These are phyloP conservation scores for Harpegnathos saltator DNA, from an alignment of 1,140 invertebrate genomes.

Conservation along the genomic window DNA sequence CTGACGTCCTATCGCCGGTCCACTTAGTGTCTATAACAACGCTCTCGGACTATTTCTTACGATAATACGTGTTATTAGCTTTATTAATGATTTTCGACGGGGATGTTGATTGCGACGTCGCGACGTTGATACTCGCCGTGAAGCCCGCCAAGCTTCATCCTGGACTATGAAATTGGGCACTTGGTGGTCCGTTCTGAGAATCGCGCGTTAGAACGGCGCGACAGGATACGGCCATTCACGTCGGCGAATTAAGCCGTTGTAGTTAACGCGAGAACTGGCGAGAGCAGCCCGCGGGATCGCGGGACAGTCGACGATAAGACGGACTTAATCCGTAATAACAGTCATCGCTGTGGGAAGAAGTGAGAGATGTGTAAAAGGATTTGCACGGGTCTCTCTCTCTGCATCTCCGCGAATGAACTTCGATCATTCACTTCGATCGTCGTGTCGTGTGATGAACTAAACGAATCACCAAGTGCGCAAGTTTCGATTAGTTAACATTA, in stretches of 20 bases:
- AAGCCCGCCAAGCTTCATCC: no score
- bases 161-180: no score
- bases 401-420: background rate
- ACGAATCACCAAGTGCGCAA: no score
- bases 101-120: no score
- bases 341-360: constrained; percentile 25
- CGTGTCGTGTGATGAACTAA: background rate
- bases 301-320: constrained; percentile 1
- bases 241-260: constrained; percentile 26
- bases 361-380: background rate
- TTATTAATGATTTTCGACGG: no score
- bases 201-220: background rate
- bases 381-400: background rate
- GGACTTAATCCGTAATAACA: constrained; percentile 52
- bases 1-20: no score
- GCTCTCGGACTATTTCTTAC: no score
- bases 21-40: no score
- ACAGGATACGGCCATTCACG: background rate
- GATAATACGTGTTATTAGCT: no score
- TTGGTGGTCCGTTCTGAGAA: no score
- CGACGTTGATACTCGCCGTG: no score
- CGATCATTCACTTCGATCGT: background rate
- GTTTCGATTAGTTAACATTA: no score
- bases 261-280: constrained; percentile 16
- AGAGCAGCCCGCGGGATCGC: background rate